Evolutionary conservation across 1,140 invertebrate genomes (phyloP).

Genomic region (Popillia japonica): DNA sequence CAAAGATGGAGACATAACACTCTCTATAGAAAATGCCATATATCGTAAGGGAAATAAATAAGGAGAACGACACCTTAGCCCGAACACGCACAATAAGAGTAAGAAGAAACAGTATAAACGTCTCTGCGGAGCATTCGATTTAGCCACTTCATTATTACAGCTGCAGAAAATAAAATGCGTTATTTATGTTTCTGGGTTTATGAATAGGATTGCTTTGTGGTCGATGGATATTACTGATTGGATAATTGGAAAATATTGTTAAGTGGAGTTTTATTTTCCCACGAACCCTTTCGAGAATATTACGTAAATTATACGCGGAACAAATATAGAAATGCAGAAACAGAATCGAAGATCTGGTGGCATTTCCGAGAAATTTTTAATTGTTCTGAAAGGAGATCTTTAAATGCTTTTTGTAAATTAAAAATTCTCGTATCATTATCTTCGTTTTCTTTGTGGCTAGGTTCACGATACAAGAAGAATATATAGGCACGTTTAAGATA

Average conservation of each 20-base stretch:
- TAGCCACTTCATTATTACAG: slow-evolving; percentile 24
- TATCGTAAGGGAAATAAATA: background rate
- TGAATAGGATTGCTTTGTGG: slow-evolving; percentile 26
- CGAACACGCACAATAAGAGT: background rate
- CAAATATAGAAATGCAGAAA: background rate
- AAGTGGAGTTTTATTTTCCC: slow-evolving; percentile 24
- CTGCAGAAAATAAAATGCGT: slow-evolving; percentile 22
- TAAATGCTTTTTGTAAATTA: background rate
- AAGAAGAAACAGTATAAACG: slow-evolving; percentile 5
- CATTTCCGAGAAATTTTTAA: background rate
- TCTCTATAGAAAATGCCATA: background rate
- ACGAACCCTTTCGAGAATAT: background rate
- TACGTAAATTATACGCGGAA: background rate
- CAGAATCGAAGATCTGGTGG: background rate
- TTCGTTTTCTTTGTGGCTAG: no score
- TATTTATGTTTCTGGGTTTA: slow-evolving; percentile 29
- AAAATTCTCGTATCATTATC: no score
- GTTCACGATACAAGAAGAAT: no score
- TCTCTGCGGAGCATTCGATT: slow-evolving; percentile 21
- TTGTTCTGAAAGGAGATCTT: background rate
- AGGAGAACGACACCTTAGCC: background rate
- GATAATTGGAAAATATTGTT: slow-evolving; percentile 27
- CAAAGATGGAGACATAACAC: background rate
- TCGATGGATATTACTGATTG: slow-evolving; percentile 30
- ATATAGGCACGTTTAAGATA: no score